These are phyloP conservation scores for Drosophila pseudotakahashii DNA, from an alignment of 2,888 invertebrate species.

Conservation along the genomic window DNA sequence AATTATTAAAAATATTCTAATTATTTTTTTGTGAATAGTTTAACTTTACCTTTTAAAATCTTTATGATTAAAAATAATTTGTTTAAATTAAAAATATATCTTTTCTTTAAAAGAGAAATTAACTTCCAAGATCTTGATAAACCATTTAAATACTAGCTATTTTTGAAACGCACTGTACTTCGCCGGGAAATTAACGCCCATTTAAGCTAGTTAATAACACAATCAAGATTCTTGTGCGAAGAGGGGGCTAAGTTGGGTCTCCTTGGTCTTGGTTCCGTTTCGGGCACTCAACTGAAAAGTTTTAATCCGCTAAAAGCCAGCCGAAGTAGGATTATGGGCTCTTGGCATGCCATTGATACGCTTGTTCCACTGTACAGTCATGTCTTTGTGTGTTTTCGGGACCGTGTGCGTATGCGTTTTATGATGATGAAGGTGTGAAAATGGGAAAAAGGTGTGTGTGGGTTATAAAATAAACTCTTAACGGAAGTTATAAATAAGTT, in stretches of 20 bases:
- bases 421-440: slow-evolving; percentile 46
- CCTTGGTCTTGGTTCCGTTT: slow-evolving; percentile 41
- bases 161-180: slow-evolving; percentile 17
- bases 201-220: slow-evolving; percentile 66
- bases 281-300: slow-evolving; percentile 49
- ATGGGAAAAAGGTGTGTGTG: slow-evolving; percentile 28
- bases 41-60: no score
- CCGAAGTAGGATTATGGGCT: slow-evolving; percentile 52
- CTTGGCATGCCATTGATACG: slow-evolving; percentile 50
- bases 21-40: no score
- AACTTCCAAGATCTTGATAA: no score
- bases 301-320: slow-evolving; percentile 74
- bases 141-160: no score
- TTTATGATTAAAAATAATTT: no score
- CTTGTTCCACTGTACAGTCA: slow-evolving; percentile 11
- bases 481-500: slow-evolving; percentile 25
- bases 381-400: slow-evolving; percentile 20
- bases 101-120: no score
- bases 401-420: slow-evolving; percentile 28
- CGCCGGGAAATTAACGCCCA: slow-evolving; percentile 55
- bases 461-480: slow-evolving; percentile 47
- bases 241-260: not conserved
- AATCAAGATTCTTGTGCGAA: slow-evolving; percentile 22
- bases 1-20: no score
- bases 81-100: no score